Conservation (phyloP, 2,888 invertebrate species). For the Trachelus iudaicus region DNA sequence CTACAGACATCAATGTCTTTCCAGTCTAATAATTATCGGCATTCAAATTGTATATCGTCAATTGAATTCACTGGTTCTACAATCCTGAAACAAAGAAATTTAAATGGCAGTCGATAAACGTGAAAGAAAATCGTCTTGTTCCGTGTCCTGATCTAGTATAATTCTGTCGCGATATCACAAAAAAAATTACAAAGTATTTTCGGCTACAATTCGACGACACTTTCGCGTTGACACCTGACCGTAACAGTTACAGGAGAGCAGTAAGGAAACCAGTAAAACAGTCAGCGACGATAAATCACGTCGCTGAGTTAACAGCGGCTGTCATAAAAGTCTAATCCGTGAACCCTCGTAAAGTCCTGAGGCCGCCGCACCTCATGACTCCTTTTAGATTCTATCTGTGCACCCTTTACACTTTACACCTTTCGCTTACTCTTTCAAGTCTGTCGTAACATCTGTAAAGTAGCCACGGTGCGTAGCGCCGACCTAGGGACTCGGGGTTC, state of each 20-base stretch:
- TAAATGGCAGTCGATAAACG: background rate
- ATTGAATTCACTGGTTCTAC: background rate
- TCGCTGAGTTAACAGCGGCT: constrained; percentile 18
- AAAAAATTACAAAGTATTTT: background rate
- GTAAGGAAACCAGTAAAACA: constrained; percentile 17
- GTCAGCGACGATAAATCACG: constrained; percentile 16
- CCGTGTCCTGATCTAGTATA: background rate
- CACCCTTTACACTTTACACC: background rate
- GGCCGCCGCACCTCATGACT: constrained; percentile 2
- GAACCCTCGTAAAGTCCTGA: constrained; percentile 16
- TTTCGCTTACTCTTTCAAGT: background rate
- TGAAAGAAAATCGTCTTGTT: background rate
- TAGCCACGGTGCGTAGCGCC: background rate
- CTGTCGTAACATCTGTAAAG: background rate
- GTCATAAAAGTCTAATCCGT: constrained; percentile 22
- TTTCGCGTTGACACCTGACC: background rate
- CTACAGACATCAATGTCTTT: background rate
- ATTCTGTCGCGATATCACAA: background rate
- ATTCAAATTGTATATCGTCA: background rate
- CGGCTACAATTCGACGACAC: background rate
- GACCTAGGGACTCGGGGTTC: background rate
- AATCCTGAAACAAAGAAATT: background rate
- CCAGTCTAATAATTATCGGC: background rate
- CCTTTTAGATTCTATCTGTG: constrained; percentile 3
- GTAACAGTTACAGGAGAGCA: background rate